Base-by-base conservation (phyloP, 2,888 invertebrate genomes). In the Chrysodeixis includens region DNA sequence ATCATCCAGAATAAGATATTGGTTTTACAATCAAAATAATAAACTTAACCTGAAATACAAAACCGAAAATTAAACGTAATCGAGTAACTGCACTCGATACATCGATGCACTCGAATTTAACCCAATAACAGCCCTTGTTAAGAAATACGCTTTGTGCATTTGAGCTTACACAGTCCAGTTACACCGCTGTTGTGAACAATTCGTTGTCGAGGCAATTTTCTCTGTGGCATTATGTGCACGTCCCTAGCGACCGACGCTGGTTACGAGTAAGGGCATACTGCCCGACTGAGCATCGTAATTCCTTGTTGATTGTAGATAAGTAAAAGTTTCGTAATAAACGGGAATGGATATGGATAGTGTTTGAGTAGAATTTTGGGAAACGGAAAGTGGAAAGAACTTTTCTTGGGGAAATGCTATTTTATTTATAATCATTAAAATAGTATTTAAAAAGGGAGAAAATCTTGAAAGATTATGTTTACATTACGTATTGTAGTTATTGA, bases 181-280 rank as follows among this genome's bases (percentile, higher is more conserved):
- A 72, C 64, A 59, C 55, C 18, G 56, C 40, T 56, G 64, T 62
- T 68, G 67, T 72, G 72, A 76, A 69, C 71, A 69, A 74, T 78
- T 79, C 55, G 66, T 71, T 62, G 66, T 69, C 58, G 58, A 69
- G 53, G 74, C 80, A 83, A 84, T 83, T 83, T 84, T 69, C 79
- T 81, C 60, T 67, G 74, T 68, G 66, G 68, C 71, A 71, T 79
- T 82, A 78, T 72, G 69, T 74, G 69, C 69, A 70, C 66, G 71
- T 66, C 74, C 20, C 68, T 44, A 9, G 54, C 7, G 76, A 59
- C 57, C 65, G 63, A 22, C 66, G 54, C 40, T 62, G 62, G 66
- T 57, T 62, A 69, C 54, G 70, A 12, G 40, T 53, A 54, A 67
- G 18, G 52, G 30, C n/a, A 46, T 7, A 55, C 66, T 6, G 61